Evolutionary conservation across 2,113 vertebrate species (phyloP).

Genomic region (Saguinus midas): DNA sequence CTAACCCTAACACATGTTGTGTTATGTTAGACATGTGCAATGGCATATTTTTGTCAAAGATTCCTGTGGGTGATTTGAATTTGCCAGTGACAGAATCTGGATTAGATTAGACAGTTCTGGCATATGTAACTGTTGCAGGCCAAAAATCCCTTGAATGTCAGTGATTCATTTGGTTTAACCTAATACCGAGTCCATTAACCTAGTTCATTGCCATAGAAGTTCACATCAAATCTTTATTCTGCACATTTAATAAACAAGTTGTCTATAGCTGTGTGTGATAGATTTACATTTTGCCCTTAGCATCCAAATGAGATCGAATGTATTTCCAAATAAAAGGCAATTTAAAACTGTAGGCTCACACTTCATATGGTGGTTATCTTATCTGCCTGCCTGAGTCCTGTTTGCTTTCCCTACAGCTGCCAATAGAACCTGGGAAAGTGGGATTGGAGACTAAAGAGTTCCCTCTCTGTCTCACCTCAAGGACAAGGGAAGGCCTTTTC

Average conservation of each 20-base stretch:
- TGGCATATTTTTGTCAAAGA: neutral
- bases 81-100: neutral
- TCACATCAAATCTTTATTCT: neutral
- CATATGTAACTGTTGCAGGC: neutral
- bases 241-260: neutral
- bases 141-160: neutral
- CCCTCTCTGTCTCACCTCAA: neutral
- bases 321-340: slow-evolving; percentile 17
- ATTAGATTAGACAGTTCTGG: neutral
- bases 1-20: neutral
- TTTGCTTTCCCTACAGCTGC: slow-evolving; percentile 37
- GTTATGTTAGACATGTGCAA: neutral
- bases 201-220: neutral
- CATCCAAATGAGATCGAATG: neutral
- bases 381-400: slow-evolving; percentile 20
- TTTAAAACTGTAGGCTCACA: neutral
- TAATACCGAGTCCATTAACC: neutral
- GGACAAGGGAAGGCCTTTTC: neutral
- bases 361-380: slow-evolving; percentile 51
- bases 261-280: neutral
- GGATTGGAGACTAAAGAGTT: neutral
- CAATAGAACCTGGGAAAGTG: slow-evolving; percentile 57
- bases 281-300: neutral
- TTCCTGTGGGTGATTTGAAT: neutral
- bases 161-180: neutral